Evolutionary conservation across 1,140 invertebrate genomes (phyloP).

Genomic region (Drosophila arizonae): DNA sequence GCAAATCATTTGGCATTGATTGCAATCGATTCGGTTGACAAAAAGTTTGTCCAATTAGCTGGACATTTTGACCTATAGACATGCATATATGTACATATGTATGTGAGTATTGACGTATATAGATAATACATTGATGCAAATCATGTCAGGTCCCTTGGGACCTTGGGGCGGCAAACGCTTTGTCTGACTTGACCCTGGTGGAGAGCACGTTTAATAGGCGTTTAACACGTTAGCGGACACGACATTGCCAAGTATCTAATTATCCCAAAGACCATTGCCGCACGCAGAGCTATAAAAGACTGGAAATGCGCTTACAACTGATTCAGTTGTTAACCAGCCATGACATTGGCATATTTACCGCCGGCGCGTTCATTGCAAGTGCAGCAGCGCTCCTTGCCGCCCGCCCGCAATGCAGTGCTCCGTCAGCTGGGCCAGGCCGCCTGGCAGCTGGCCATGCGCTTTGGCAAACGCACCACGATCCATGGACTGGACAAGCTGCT

Average conservation of each 20-base stretch:
- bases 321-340: constrained; percentile 45
- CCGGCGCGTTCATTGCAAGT: constrained; percentile 11
- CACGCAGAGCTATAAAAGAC: constrained; percentile 64
- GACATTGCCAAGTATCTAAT: constrained; percentile 43
- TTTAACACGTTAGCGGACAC: constrained; percentile 51
- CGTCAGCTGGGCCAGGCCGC: constrained; percentile 33
- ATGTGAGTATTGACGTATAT: constrained; percentile 31
- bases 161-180: constrained; percentile 18
- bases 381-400: constrained; percentile 5
- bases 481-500: constrained; percentile 70
- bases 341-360: constrained; percentile 56
- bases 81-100: constrained; percentile 11
- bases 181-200: constrained; percentile 47
- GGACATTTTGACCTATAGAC: neutral
- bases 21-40: constrained; percentile 57
- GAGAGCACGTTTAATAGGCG: constrained; percentile 50
- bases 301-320: neutral
- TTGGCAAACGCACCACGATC: constrained; percentile 71
- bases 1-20: constrained; percentile 67
- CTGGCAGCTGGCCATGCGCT: constrained; percentile 65
- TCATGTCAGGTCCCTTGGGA: constrained; percentile 36
- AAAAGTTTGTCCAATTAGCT: constrained; percentile 4
- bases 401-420: constrained; percentile 28
- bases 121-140: constrained; percentile 34
- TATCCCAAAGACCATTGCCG: constrained; percentile 37